Evolutionary conservation across 1,140 invertebrate species (phyloP), one percentile per base, ranked within the genome.

Genomic region (Aricia agestis): DNA sequence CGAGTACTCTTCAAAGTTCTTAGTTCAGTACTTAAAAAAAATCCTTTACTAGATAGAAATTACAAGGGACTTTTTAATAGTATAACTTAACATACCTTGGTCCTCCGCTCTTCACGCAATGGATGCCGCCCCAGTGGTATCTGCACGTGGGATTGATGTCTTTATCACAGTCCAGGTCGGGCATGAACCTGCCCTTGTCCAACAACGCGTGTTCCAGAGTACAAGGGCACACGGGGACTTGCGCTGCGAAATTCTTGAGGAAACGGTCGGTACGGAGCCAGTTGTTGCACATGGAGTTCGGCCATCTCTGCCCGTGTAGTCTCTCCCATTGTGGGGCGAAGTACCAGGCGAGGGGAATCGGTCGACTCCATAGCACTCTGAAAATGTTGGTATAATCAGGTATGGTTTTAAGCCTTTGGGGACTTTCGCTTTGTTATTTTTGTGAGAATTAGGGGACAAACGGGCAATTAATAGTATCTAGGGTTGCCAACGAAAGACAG

Each of bases 331-430:
- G 97, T 0, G 95, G 94, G 0, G 93, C 93, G 82, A 98, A 98
- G 82, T 98, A 99, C 98, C 98, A 99, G 0, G 92, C 97, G 4
- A 99, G 85, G 0, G 98, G 98, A 76, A 98, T 96, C 0, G 97
- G 97, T 57, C 95, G 94, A 82, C 97, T 98, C 98, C 98, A 99
- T 1, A 98, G 90, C 1, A 95, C 90, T 0, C 96, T 97, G 82
- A 15, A 80, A 52, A 52, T 5, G 45, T 52, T 15, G 11, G 4
- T 1, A 45, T 52, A 6, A 36, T 36, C 1, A 32, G 32, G 36
- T 36, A 36, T 1, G 36, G 36, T 36, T 6, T 36, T 7, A 9
- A 36, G 6, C 3, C 3, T 25, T 36, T 36, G 0, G 2, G 5
- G 9, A 6, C 36, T 36, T 36, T 6, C 36, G 36, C 36, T 2